phyloP scores from a whole-genome alignment of 2,888 invertebrate species.

The Hyppa rectilinea region DNA sequence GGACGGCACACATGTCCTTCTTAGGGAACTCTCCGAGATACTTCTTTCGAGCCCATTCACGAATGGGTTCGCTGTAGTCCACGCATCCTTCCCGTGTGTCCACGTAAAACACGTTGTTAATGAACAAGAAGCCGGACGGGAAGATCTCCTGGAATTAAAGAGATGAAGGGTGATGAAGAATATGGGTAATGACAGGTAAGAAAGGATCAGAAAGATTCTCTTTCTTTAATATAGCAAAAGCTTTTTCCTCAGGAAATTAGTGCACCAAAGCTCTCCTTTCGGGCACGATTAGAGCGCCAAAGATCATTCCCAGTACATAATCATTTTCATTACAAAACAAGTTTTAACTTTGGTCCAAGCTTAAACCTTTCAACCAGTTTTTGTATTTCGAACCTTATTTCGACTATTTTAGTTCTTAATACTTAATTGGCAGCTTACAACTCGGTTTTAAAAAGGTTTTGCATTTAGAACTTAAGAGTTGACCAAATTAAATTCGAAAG shows the following conservation, averaged over 20 bases:
- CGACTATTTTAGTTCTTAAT: background rate
- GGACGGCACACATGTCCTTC: conserved; percentile 70
- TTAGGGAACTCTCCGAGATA: conserved; percentile 76
- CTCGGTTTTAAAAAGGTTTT: background rate
- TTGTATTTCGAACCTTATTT: background rate
- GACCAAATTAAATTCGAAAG: background rate
- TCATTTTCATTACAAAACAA: background rate
- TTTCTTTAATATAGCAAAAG: background rate
- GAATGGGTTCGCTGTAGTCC: conserved; percentile 76
- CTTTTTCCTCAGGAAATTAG: background rate
- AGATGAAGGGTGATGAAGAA: background rate
- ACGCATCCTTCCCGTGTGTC: conserved; percentile 78
- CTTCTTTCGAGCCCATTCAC: conserved; percentile 78
- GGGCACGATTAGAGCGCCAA: background rate
- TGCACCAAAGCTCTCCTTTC: background rate
- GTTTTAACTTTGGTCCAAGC: background rate
- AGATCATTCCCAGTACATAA: background rate
- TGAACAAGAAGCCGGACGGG: conserved; percentile 86
- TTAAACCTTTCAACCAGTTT: background rate
- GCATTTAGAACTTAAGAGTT: background rate
- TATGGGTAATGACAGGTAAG: background rate
- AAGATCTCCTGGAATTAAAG: conserved; percentile 77
- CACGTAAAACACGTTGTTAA: conserved; percentile 88
- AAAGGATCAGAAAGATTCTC: background rate
- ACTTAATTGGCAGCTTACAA: background rate